These are phyloP conservation scores for Mugil cephalus DNA, from an alignment of 2,113 vertebrate genomes.

Conservation along the genomic window DNA sequence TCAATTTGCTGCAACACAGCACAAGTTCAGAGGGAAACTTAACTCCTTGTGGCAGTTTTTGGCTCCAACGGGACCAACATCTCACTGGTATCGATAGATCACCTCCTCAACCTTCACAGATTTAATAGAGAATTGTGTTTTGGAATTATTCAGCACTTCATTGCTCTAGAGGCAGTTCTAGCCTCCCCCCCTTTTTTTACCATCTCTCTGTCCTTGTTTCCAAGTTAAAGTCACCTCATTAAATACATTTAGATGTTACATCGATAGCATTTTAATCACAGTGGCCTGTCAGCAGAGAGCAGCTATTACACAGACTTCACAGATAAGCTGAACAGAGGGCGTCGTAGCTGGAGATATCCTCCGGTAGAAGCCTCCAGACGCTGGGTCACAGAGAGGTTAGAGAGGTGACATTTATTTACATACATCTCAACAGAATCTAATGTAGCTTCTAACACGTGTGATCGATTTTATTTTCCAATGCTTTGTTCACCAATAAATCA, in stretches of 20 bases:
- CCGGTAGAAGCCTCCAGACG: neutral
- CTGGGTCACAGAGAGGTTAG: neutral
- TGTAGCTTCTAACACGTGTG: constrained; percentile 14
- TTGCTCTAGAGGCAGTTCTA: neutral
- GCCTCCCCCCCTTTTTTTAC: constrained; percentile 40
- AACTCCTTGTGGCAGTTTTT: too few species aligned
- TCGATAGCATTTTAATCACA: constrained; percentile 31
- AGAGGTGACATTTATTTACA: neutral
- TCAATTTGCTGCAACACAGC: too few species aligned
- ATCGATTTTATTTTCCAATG: constrained; percentile 23
- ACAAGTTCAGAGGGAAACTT: too few species aligned
- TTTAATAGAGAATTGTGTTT: constrained; percentile 42
- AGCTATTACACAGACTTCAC: constrained; percentile 22
- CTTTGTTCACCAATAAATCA: constrained; percentile 1
- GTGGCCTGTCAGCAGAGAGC: constrained; percentile 12
- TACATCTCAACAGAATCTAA: constrained; percentile 10
- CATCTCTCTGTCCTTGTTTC: constrained; percentile 27
- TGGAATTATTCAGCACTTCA: constrained; percentile 64
- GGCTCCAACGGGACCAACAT: too few species aligned
- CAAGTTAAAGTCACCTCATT: constrained; percentile 63
- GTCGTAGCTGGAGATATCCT: neutral
- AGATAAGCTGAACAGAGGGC: constrained; percentile 10
- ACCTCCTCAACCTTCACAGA: constrained; percentile 48
- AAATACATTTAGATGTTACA: constrained; percentile 45
- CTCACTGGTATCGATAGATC: too few species aligned